Percentiles rank a stretch among this genome's conserved stretches.
phyloP scores from a whole-genome alignment of 2,113 vertebrate genomes.

The Orthonyx spaldingii region DNA sequence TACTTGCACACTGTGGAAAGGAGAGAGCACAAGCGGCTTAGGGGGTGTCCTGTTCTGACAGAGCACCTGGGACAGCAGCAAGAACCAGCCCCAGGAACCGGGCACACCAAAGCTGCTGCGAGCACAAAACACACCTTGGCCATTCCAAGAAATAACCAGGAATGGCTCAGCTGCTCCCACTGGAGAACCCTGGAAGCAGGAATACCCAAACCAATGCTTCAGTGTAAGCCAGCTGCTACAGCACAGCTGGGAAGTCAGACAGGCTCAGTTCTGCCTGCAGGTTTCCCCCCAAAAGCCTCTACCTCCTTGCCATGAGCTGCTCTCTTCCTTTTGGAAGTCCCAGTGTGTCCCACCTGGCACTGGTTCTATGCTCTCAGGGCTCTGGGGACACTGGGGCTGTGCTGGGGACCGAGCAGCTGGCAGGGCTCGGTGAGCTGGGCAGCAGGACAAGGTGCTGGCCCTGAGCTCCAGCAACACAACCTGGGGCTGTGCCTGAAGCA shows the following conservation, averaged over 20 bases:
- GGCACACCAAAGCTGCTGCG: rapidly evolving
- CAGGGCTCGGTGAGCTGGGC: rapidly evolving
- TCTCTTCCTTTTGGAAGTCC: not conserved
- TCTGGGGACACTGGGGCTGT: not conserved
- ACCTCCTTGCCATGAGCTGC: rapidly evolving
- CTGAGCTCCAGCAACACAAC: not conserved
- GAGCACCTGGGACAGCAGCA: not conserved
- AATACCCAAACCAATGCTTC: not conserved
- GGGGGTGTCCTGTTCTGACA: rapidly evolving
- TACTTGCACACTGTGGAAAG: slow-evolving; percentile 88
- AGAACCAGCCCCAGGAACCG: not conserved
- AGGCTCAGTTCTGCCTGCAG: not conserved
- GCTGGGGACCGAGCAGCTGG: rapidly evolving
- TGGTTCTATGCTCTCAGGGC: not conserved
- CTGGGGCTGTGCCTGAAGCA: not conserved
- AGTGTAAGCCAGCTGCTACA: not conserved
- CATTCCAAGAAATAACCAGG: not conserved
- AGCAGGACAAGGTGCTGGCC: not conserved
- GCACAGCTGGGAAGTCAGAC: not conserved
- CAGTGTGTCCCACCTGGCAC: rapidly evolving
- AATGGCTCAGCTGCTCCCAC: not conserved
- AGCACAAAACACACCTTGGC: not conserved
- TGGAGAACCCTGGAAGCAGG: not conserved
- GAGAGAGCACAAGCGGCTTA: not conserved
- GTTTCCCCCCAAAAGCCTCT: not conserved